phyloP scores from a whole-genome alignment of 1,140 invertebrate genomes.

The Adelges cooleyi region DNA sequence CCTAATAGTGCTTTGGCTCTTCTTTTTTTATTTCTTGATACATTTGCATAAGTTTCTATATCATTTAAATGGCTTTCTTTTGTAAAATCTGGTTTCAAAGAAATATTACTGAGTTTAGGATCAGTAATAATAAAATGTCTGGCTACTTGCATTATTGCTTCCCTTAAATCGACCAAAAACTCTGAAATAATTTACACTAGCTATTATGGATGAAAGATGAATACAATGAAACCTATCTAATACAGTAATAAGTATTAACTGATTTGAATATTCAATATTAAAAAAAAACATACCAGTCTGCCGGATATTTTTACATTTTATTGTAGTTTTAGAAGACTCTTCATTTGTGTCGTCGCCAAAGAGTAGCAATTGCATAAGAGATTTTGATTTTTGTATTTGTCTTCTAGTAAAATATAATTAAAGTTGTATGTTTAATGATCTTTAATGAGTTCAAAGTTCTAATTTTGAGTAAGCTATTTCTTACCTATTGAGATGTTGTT shows the following conservation, averaged over 20 bases:
- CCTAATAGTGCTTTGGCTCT: slow-evolving; percentile 86
- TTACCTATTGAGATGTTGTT: slow-evolving; percentile 66
- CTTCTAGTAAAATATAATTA: slow-evolving; percentile 42
- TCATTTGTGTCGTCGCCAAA: slow-evolving; percentile 75
- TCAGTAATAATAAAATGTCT: slow-evolving; percentile 77
- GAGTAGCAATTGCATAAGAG: slow-evolving; percentile 75
- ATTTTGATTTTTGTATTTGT: slow-evolving; percentile 83
- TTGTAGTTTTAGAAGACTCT: slow-evolving; percentile 64
- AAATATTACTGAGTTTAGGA: slow-evolving; percentile 58
- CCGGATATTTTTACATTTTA: slow-evolving; percentile 92
- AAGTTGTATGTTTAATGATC: too few species aligned
- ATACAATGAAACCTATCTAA: not conserved
- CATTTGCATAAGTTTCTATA: slow-evolving; percentile 86
- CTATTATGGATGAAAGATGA: not conserved
- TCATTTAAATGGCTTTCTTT: slow-evolving; percentile 91
- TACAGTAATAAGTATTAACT: not conserved
- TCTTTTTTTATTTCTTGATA: slow-evolving; percentile 70
- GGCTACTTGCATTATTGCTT: slow-evolving; percentile 84
- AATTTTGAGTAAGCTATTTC: too few species aligned
- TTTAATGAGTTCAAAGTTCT: too few species aligned
- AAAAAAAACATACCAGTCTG: slow-evolving; percentile 66
- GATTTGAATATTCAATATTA: not conserved
- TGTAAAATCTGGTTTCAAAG: slow-evolving; percentile 81
- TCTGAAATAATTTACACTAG: slow-evolving; percentile 43
- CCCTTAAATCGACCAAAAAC: slow-evolving; percentile 88